Conservation (phyloP, 2,888 invertebrate genomes). For the Cryptosula pallasiana region DNA sequence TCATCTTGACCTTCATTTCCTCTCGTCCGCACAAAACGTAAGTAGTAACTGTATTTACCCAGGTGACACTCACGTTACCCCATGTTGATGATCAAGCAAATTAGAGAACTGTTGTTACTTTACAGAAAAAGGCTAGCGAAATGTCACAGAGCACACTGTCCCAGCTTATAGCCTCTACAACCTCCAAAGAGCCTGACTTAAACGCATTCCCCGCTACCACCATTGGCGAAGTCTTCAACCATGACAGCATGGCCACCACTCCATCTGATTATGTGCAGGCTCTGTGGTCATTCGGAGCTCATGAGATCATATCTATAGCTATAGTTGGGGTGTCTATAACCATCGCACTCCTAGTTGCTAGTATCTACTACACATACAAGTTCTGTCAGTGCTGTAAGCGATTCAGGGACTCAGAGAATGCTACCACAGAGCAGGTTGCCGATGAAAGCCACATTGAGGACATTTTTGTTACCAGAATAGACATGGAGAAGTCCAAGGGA, state of each 20-base stretch:
- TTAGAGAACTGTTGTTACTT: no score
- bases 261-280: not conserved
- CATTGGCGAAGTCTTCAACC: not conserved
- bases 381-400: not conserved
- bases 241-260: not conserved
- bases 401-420: not conserved
- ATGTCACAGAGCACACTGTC: no score
- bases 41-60: no score
- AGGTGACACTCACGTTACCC: no score
- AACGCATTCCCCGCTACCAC: no score
- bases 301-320: not conserved
- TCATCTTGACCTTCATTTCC: no score
- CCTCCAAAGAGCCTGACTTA: no score
- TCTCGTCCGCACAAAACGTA: no score
- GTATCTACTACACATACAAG: not conserved
- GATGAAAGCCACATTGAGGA: not conserved
- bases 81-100: no score
- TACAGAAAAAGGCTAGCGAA: no score
- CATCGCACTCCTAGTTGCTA: not conserved
- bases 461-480: not conserved
- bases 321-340: not conserved
- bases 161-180: no score
- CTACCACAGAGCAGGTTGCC: not conserved
- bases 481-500: not conserved
- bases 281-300: not conserved